Evolutionary conservation across 2,888 invertebrate genomes (phyloP).

Genomic region (Bombylius major): DNA sequence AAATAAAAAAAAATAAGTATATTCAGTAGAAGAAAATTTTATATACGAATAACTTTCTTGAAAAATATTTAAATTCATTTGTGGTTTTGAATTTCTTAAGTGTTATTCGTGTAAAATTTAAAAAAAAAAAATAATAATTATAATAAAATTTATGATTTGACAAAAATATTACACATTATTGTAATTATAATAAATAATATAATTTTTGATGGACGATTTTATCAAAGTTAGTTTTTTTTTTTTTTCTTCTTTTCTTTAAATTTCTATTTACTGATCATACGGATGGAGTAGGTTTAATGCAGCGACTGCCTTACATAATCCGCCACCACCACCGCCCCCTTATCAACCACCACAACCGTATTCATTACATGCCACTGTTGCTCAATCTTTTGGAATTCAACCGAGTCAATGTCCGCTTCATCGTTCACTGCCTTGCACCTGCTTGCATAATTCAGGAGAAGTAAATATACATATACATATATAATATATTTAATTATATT

Average conservation of each 20-base stretch:
- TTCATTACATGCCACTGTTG: slow-evolving; percentile 35
- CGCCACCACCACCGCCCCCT: slow-evolving; percentile 42
- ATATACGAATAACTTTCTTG: too few relatives aligned
- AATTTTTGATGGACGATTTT: slow-evolving; percentile 15
- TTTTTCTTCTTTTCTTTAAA: slow-evolving; percentile 9
- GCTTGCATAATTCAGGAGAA: slow-evolving; percentile 41
- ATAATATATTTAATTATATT: not conserved
- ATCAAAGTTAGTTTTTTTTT: slow-evolving; percentile 10
- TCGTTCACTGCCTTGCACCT: slow-evolving; percentile 62
- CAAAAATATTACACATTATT: too few relatives aligned
- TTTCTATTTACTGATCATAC: slow-evolving; percentile 40
- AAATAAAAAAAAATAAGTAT: too few relatives aligned
- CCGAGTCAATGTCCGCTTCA: slow-evolving; percentile 57
- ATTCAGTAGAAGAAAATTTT: too few relatives aligned
- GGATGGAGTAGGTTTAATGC: slow-evolving; percentile 39
- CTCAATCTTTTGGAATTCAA: slow-evolving; percentile 40
- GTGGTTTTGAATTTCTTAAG: too few relatives aligned
- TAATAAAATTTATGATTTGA: too few relatives aligned
- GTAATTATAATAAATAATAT: too few relatives aligned
- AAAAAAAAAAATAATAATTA: too few relatives aligned
- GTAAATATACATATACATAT: slow-evolving; percentile 15
- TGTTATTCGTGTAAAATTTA: too few relatives aligned
- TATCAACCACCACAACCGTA: slow-evolving; percentile 41
- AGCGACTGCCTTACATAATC: slow-evolving; percentile 39
- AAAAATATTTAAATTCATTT: too few relatives aligned